Evolutionary conservation across 2,113 vertebrate species (phyloP), one percentile per base, ranked within the genome.

Genomic region (Dissostichus mawsoni): DNA sequence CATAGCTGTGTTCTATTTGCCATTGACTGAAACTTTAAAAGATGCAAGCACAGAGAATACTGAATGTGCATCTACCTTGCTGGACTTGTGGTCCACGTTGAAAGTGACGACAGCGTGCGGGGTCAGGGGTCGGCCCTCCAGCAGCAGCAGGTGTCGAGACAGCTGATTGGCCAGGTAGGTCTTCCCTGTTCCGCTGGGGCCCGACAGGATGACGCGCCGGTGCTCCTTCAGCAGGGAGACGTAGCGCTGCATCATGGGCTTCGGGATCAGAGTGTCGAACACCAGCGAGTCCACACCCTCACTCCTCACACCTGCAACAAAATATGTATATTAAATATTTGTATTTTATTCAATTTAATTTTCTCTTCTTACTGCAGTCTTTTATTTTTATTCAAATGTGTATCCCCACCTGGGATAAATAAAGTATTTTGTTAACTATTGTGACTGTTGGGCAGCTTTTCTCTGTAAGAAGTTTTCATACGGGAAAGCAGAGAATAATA

Each of bases 81-180:
- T 98, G 85, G 98, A 99, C 90, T 99, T 99, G 84, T 99, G 98
- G 89, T 99, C 98, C 48, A 99, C 97, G 0, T 98, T 99, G 91
- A 99, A 99, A 41, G 97, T 99, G 81, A 97, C 96, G 0, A 99
- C 95, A 36, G 96, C 84, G n/a, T 96, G 95, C 0, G 97, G 96
- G 0, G 94, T 93, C 88, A 96, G 76, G 53, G 96, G 93, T 72
- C 96, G 94, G 20, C 97, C 97, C 91, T 98, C 97, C 14, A 94
- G 91, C 29, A 96, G 96, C 14, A 97, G 96, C 91, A 99, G 90
- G 66, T 97, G 96, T 74, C 96, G 97, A 0, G 96, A 97, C 3
- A 99, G 96, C 29, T 96, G 95, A 85, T 96, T 97, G 81, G 98
- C 98, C 81, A 99, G 93, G 91, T 97, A 96, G 2, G 97, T 99